A percentile compares a stretch with the other conserved stretches of the same genome.
phyloP scores from a whole-genome alignment of 64 coral and sea anemone species.

The Acropora yongei region DNA sequence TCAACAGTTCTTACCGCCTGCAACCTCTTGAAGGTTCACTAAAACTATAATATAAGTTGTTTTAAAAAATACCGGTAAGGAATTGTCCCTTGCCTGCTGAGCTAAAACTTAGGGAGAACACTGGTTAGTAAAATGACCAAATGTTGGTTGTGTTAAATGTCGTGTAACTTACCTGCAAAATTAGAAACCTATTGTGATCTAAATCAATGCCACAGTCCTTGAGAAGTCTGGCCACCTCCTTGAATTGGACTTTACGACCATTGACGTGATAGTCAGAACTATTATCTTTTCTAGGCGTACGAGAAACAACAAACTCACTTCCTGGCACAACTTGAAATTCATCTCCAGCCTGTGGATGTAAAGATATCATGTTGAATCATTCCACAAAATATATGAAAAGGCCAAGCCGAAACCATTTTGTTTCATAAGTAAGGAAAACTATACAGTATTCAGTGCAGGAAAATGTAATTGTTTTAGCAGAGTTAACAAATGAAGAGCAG shows the following conservation, averaged over 20 bases:
- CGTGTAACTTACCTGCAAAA: slow-evolving; percentile 82
- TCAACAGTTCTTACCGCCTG: too few relatives aligned
- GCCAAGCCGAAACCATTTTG: too few relatives aligned
- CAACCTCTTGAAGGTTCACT: too few relatives aligned
- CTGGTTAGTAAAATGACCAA: background rate
- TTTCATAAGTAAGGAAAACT: too few relatives aligned
- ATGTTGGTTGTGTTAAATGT: too few relatives aligned
- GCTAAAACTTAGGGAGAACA: too few relatives aligned
- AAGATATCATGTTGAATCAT: background rate
- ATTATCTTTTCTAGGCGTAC: slow-evolving; percentile 96
- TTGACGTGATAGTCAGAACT: slow-evolving; percentile 94
- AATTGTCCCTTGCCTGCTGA: too few relatives aligned
- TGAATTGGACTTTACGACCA: slow-evolving; percentile 90
- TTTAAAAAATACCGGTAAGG: too few relatives aligned
- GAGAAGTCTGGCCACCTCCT: slow-evolving; percentile 90
- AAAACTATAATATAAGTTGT: too few relatives aligned
- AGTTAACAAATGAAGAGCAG: too few relatives aligned
- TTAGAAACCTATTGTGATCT: slow-evolving; percentile 97
- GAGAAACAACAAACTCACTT: slow-evolving; percentile 87
- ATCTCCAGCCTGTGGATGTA: slow-evolving; percentile 74
- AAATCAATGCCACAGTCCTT: slow-evolving; percentile 92
- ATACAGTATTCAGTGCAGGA: too few relatives aligned
- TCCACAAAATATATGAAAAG: background rate
- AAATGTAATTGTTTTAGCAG: too few relatives aligned
- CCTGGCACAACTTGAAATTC: slow-evolving; percentile 82